Base-by-base conservation (phyloP, 2,888 invertebrate genomes). In the Papilio demoleus region DNA sequence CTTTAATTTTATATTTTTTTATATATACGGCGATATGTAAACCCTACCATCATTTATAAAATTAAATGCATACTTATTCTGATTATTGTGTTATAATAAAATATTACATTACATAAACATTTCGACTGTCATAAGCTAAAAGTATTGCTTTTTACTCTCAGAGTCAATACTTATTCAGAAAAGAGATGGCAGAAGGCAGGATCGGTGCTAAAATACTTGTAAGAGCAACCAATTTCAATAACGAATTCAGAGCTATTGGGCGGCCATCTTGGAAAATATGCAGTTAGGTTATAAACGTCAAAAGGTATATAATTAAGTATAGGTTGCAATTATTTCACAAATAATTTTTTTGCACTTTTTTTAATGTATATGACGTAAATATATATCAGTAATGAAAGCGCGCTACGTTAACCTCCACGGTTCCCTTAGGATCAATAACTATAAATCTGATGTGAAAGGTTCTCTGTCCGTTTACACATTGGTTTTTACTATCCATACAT, bases 141-240 rank as follows among this genome's bases (percentile, higher is more conserved):
- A 47, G 47, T 14, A 50, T 50, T 50, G 50, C 27, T 27, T 50
- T 50, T 50, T 27, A 14, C 27, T 50, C 50, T 50, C 50, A 24
- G 50, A 50, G 27, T 50, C 50, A 50, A 50, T 50, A 50, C 27
- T 50, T 50, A 50, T 50, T 50, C 50, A 50, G 6, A 31, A 27
- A 42, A 8, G 17, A 19, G 42, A 22, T 47, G n/a, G n/a, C 12
- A 9, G 19, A n/a, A n/a, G n/a, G n/a, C n/a, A n/a, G n/a, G n/a
- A n/a, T n/a, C n/a, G n/a, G n/a, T n/a, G n/a, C n/a, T n/a, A n/a
- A n/a, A n/a, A n/a, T n/a, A n/a, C n/a, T n/a, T n/a, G n/a, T n/a
- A n/a, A n/a, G n/a, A n/a, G n/a, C n/a, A n/a, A n/a, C n/a, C n/a
- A n/a, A n/a, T n/a, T n/a, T n/a, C n/a, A n/a, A n/a, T n/a, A n/a